Evolutionary conservation across 2,113 vertebrate genomes (phyloP).

Genomic region (Prinia subflava): DNA sequence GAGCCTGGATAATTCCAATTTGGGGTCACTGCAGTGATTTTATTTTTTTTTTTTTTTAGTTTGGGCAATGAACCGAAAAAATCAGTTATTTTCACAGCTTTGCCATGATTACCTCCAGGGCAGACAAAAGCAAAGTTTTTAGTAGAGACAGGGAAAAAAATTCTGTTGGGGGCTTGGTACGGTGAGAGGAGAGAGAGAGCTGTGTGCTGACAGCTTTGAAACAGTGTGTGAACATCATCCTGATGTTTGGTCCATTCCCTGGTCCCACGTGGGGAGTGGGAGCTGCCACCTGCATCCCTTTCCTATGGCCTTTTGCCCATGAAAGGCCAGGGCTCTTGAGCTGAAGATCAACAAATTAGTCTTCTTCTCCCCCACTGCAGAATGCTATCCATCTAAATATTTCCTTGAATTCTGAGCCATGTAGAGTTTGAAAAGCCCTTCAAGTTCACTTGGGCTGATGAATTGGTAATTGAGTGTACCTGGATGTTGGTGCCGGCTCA

Average conservation of each 20-base stretch:
- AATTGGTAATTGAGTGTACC: conserved; percentile 65
- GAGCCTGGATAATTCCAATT: not conserved
- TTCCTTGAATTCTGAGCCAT: conserved; percentile 44
- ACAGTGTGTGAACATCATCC: not conserved
- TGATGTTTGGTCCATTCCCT: not conserved
- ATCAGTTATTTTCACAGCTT: not conserved
- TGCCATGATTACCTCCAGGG: not conserved
- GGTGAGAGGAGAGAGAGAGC: not conserved
- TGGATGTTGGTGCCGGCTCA: not conserved
- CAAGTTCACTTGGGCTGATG: conserved; percentile 65
- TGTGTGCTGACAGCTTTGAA: not conserved
- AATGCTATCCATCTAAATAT: conserved; percentile 37
- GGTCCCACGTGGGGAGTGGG: not conserved
- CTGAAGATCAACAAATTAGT: not conserved
- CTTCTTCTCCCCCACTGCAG: not conserved
- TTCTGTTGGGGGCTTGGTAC: not conserved
- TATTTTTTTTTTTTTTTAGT: not conserved
- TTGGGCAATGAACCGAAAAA: conserved; percentile 7
- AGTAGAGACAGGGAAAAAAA: not conserved
- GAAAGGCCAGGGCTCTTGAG: not conserved
- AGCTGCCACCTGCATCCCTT: not conserved
- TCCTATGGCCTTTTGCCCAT: accelerated
- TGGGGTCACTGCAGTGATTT: not conserved
- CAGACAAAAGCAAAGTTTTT: not conserved
- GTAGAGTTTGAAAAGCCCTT: conserved; percentile 67